Percentiles rank a stretch among this genome's conserved stretches.
phyloP scores from a whole-genome alignment of 1,140 invertebrate genomes.

The Rhagoletis pomonella region DNA sequence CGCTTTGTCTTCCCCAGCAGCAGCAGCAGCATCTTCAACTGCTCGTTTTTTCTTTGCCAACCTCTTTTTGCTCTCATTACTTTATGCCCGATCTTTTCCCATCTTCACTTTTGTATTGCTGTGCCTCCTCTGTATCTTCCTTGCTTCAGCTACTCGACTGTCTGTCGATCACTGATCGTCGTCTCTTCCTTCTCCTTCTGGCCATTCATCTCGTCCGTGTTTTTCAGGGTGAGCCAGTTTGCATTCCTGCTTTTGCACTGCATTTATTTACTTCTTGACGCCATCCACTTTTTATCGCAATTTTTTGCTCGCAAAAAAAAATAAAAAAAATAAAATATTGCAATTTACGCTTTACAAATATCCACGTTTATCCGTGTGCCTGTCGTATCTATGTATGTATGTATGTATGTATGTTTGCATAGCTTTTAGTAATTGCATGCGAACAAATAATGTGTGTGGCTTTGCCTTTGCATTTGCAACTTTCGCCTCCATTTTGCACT shows the following conservation, averaged over 20 bases:
- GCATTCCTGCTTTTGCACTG: neutral
- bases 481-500: neutral
- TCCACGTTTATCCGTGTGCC: neutral
- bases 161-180: neutral
- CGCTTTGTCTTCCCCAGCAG: too few species aligned
- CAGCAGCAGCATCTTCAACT: neutral
- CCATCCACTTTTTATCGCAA: slow-evolving; percentile 14
- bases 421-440: slow-evolving; percentile 4
- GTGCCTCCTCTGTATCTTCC: neutral
- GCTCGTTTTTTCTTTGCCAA: neutral
- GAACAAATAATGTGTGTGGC: neutral
- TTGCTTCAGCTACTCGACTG: neutral
- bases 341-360: slow-evolving; percentile 37
- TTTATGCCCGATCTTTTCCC: neutral
- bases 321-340: neutral
- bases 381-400: neutral
- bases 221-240: slow-evolving; percentile 44
- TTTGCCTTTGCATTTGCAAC: neutral
- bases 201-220: neutral
- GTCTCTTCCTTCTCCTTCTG: neutral
- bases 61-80: neutral
- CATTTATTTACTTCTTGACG: neutral
- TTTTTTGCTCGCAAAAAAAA: slow-evolving; percentile 19
- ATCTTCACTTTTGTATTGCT: neutral
- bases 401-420: slow-evolving; percentile 19